Percentiles rank a stretch among this genome's conserved stretches.
These are phyloP conservation scores for Lacanobia wlatinum DNA, from an alignment of 2,888 invertebrate species.

Conservation along the genomic window DNA sequence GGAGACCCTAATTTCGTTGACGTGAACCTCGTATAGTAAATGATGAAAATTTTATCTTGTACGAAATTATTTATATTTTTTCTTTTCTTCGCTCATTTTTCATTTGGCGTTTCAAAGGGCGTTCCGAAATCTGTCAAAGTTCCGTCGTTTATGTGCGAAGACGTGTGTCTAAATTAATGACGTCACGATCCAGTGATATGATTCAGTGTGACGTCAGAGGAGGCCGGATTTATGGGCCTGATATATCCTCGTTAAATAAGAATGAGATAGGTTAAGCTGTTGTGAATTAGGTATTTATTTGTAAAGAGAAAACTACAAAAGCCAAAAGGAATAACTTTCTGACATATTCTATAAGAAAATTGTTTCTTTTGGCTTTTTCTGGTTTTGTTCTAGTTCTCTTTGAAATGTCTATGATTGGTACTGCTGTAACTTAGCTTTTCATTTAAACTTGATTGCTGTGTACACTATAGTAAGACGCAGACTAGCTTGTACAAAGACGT, in stretches of 20 bases:
- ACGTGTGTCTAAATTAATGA: slow-evolving; percentile 78
- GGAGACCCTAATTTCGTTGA: slow-evolving; percentile 51
- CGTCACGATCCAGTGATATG: slow-evolving; percentile 78
- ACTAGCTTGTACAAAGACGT: neutral
- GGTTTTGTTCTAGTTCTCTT: too few species aligned
- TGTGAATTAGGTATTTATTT: slow-evolving; percentile 29
- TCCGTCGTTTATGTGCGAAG: slow-evolving; percentile 67
- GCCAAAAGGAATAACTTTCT: too few species aligned
- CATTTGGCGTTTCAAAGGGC: slow-evolving; percentile 68
- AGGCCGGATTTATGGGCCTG: slow-evolving; percentile 70
- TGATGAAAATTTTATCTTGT: slow-evolving; percentile 58
- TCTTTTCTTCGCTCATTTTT: slow-evolving; percentile 64
- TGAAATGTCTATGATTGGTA: too few species aligned
- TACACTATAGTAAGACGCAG: neutral
- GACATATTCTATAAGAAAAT: too few species aligned
- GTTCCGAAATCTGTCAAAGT: slow-evolving; percentile 74
- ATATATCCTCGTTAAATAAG: slow-evolving; percentile 74
- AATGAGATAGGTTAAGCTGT: slow-evolving; percentile 44
- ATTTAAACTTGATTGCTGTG: neutral
- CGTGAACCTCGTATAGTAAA: slow-evolving; percentile 55
- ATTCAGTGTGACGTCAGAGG: slow-evolving; percentile 74
- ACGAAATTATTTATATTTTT: slow-evolving; percentile 63
- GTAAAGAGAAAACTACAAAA: neutral
- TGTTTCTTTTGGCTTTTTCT: neutral
- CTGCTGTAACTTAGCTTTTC: neutral